phyloP scores from a whole-genome alignment of 2,797 vertebrate species.

The Carapus acus region DNA sequence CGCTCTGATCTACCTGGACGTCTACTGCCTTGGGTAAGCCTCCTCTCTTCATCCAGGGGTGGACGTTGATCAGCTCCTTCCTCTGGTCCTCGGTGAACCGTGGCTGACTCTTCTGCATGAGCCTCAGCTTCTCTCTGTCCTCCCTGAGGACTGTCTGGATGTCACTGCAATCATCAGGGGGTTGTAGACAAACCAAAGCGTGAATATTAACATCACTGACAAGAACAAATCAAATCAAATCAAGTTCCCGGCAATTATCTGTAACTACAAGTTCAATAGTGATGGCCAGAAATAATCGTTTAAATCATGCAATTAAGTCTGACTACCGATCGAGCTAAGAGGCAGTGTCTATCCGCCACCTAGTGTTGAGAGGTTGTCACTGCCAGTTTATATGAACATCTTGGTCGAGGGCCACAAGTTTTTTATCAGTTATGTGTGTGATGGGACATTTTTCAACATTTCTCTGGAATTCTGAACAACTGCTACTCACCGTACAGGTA shows the following conservation, averaged over 20 bases:
- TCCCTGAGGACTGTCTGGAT: slow-evolving; percentile 78
- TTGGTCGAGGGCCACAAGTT: too few relatives aligned
- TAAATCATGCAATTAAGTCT: too few relatives aligned
- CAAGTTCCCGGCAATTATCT: too few relatives aligned
- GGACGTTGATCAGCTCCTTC: slow-evolving; percentile 83
- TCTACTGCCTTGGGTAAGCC: slow-evolving; percentile 78
- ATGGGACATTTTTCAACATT: too few relatives aligned
- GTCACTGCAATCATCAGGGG: slow-evolving; percentile 66
- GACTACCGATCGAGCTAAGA: neutral
- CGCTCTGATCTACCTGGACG: slow-evolving; percentile 68
- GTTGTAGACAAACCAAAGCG: too few relatives aligned
- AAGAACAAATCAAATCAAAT: too few relatives aligned
- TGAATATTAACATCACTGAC: too few relatives aligned
- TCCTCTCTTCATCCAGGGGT: slow-evolving; percentile 85
- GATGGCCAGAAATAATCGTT: too few relatives aligned
- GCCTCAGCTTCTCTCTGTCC: slow-evolving; percentile 81
- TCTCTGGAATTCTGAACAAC: too few relatives aligned
- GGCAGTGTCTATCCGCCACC: slow-evolving; percentile 21
- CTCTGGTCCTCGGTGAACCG: slow-evolving; percentile 83
- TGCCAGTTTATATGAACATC: slow-evolving; percentile 9
- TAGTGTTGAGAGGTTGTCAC: slow-evolving; percentile 30
- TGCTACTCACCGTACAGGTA: slow-evolving; percentile 85
- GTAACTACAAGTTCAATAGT: too few relatives aligned
- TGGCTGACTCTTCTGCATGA: slow-evolving; percentile 84
- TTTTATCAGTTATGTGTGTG: too few relatives aligned